phyloP scores from a whole-genome alignment of 2,888 invertebrate genomes.

The Drosophila melanosoma region DNA sequence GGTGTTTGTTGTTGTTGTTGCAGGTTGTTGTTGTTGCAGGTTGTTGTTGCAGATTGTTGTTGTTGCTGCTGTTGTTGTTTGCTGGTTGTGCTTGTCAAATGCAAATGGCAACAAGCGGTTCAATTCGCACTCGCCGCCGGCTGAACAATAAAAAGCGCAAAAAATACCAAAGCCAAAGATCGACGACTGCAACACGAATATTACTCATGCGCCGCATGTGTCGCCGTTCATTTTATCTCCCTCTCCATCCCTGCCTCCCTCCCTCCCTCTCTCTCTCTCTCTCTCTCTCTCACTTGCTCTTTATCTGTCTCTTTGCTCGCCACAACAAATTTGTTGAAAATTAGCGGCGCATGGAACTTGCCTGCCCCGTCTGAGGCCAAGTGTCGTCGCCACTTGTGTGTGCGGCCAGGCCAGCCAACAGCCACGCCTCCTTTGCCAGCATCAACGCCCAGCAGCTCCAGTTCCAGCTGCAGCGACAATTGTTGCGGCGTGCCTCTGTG shows the following conservation, averaged over 20 bases:
- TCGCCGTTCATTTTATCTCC: constrained; percentile 11
- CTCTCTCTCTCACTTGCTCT: background rate
- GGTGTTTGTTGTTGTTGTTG: constrained; percentile 7
- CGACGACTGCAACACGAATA: constrained; percentile 53
- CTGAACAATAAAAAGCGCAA: constrained; percentile 63
- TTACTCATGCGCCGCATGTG: constrained; percentile 75
- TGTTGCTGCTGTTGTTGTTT: constrained; percentile 20
- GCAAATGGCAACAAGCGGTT: constrained; percentile 69
- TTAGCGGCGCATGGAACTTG: constrained; percentile 76
- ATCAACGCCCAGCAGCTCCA: constrained; percentile 56
- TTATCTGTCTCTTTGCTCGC: constrained; percentile 21
- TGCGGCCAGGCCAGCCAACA: constrained; percentile 6
- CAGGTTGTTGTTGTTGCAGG: constrained; percentile 2
- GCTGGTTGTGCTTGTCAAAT: constrained; percentile 63
- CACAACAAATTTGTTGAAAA: constrained; percentile 79
- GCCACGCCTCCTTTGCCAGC: constrained; percentile 63
- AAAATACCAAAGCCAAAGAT: constrained; percentile 44
- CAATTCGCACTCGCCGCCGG: constrained; percentile 60
- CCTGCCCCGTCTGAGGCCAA: constrained; percentile 54
- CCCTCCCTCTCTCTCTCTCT: constrained; percentile 9
- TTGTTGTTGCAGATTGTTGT: constrained; percentile 6
- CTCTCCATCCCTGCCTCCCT: constrained; percentile 14
- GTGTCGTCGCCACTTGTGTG: constrained; percentile 75
- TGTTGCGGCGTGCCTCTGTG: constrained; percentile 54
- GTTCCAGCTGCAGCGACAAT: constrained; percentile 51